Conservation (phyloP, 2,888 invertebrate species). For the Ethmia dodecea region DNA sequence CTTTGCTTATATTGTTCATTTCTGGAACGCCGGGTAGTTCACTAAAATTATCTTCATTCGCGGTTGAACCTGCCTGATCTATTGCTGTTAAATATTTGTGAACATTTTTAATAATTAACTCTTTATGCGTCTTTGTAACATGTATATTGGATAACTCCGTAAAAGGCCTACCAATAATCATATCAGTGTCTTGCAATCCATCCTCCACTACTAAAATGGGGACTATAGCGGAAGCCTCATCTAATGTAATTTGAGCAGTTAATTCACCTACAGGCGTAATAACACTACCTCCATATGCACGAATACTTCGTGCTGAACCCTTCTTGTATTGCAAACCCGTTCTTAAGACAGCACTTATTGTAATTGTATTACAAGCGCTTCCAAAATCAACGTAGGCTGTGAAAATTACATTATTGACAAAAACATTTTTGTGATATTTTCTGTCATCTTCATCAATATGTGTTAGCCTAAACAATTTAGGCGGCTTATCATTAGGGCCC, state of each 20-base stretch:
- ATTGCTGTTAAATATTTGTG: no score
- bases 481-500: background rate
- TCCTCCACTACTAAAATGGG: conserved; percentile 1
- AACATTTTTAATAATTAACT: no score
- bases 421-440: conserved; percentile 2
- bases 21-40: no score
- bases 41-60: no score
- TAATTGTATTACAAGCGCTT: conserved; percentile 1
- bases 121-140: conserved; percentile 1
- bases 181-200: conserved; percentile 3
- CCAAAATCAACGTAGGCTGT: conserved; percentile 2
- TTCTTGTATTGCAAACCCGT: no score
- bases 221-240: background rate
- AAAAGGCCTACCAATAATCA: conserved; percentile 4
- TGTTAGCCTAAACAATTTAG: background rate
- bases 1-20: no score
- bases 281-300: background rate
- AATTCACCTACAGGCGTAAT: conserved; percentile 1
- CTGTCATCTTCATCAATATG: background rate
- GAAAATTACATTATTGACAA: background rate
- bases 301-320: background rate
- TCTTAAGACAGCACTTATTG: background rate
- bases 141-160: background rate
- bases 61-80: no score
- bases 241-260: background rate